Evolutionary conservation across 1,140 invertebrate genomes (phyloP).

Genomic region (Bombus pyrosoma): DNA sequence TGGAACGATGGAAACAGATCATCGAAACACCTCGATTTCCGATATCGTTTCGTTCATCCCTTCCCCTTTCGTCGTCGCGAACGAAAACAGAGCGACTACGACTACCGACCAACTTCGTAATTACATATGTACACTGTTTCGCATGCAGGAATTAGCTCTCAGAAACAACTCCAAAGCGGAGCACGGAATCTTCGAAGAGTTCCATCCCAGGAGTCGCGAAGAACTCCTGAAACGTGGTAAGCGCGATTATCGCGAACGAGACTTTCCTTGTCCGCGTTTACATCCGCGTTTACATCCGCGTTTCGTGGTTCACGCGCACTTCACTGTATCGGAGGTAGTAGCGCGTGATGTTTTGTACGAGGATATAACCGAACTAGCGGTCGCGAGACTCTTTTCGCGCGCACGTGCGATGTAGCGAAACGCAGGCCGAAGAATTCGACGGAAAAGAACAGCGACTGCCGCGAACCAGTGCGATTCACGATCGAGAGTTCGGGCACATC

Average conservation of each 20-base stretch:
- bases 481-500: neutral
- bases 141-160: slow-evolving; percentile 23
- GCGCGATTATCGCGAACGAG: too few relatives aligned
- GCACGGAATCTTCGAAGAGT: neutral
- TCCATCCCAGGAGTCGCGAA: neutral
- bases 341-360: neutral
- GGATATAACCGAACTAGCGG: neutral
- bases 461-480: neutral
- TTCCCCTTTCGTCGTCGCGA: neutral
- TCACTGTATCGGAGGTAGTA: neutral
- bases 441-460: neutral
- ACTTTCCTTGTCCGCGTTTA: neutral
- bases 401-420: neutral
- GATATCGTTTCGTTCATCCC: neutral
- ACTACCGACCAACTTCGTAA: slow-evolving; percentile 47
- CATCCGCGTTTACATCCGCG: neutral
- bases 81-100: slow-evolving; percentile 35
- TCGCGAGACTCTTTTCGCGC: neutral
- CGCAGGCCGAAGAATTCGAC: neutral
- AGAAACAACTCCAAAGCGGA: slow-evolving; percentile 8
- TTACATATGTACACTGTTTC: slow-evolving; percentile 65
- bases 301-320: slow-evolving; percentile 3
- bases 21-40: neutral
- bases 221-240: too few relatives aligned
- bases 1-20: neutral